Evolutionary conservation across 2,888 invertebrate genomes (phyloP).

Genomic region (Ochlodes sylvanus): DNA sequence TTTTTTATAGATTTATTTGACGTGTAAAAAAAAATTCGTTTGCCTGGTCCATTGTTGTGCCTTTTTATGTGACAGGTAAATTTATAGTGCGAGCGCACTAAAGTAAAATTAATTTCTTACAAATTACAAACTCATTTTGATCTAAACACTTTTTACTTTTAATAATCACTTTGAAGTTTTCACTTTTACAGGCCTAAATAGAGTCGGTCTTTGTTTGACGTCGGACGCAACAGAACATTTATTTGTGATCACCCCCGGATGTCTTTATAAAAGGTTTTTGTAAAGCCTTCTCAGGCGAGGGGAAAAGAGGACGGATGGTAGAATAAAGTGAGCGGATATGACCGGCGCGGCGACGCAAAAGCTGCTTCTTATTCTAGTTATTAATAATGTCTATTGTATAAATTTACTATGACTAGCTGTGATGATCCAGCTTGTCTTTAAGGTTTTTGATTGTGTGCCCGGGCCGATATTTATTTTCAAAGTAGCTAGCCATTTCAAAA

Average conservation of each 20-base stretch:
- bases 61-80: too few relatives aligned
- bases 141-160: conserved; percentile 4
- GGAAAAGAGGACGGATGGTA: conserved; percentile 29
- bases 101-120: too few relatives aligned
- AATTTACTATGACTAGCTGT: background rate
- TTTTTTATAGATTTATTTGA: too few relatives aligned
- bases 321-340: conserved; percentile 27
- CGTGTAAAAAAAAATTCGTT: too few relatives aligned
- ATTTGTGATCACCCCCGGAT: conserved; percentile 21
- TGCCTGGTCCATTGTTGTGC: too few relatives aligned
- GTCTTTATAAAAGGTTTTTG: conserved; percentile 20
- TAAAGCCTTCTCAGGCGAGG: conserved; percentile 9
- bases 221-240: conserved; percentile 25
- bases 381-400: background rate
- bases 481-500: too few relatives aligned
- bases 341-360: conserved; percentile 11
- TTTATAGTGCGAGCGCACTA: too few relatives aligned
- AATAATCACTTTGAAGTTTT: conserved; percentile 8
- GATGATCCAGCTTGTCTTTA: too few relatives aligned
- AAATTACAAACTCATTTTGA: background rate
- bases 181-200: conserved; percentile 5
- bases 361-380: conserved; percentile 2
- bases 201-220: conserved; percentile 10
- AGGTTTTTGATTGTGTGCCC: too few relatives aligned
- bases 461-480: too few relatives aligned